Base-by-base conservation (phyloP, 2,797 vertebrate species). In the Coluber constrictor region DNA sequence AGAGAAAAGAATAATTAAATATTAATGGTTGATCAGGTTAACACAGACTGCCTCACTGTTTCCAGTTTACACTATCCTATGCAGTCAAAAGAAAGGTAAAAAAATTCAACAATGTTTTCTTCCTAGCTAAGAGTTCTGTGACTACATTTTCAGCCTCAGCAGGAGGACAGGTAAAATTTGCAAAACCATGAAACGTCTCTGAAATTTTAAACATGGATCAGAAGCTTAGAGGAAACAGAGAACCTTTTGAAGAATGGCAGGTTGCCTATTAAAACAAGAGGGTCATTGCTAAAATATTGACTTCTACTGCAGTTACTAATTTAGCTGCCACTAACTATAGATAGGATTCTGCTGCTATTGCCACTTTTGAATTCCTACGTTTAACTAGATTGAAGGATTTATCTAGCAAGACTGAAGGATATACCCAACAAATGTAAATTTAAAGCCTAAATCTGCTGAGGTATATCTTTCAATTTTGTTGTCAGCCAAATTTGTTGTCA, bases 1-100 rank as follows among this genome's bases (percentile, higher is more conserved):
- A 47, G 56, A 29, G 10, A 79, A 90, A 92, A 47, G 70, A 63
- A 94, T 91, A 47, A 94, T 92, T 32, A 91, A 91, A 89, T 0
- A 3, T 57, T 91, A 93, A 51, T 43, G 92, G 32, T 9, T 90
- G 63, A 94, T 93, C 2, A 1, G 1, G 5, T 94, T 95, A 56
- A 90, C 54, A 93, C 86, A 18, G 37, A 18, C 37, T 37, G 23
- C 32, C 8, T 1, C 51, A 8, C 89, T 94, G 47, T 60, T 56
- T 15, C 92, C 11, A 43, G 0, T 92, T 92, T 90, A 11, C 25
- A 92, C 1, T 16, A 89, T 89, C 3, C 9, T 0, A 54, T 90
- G 47, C 27, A 15, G 47, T 25, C 91, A 70, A 0, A 56, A 23
- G 0, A 2, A 87, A 88, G 47, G 89, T 66, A n/a, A 29, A 66